Percentiles rank a stretch among this genome's conserved stretches.
phyloP scores from a whole-genome alignment of 2,797 vertebrate genomes.

The Hyperoplus lanceolatus region DNA sequence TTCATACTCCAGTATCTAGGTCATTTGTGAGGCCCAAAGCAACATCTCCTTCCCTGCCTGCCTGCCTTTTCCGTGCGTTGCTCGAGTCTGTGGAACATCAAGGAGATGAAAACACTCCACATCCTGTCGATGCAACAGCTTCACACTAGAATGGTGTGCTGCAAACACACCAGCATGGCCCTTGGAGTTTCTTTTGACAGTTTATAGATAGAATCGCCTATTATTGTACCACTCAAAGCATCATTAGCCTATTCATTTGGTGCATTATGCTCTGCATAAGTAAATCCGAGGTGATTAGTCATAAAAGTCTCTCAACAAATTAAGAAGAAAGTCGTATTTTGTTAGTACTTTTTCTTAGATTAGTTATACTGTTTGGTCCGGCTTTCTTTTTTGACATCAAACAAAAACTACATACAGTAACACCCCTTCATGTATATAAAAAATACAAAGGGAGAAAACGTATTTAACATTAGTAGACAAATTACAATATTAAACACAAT shows the following conservation, averaged over 20 bases:
- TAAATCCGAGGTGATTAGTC: slow-evolving; percentile 17
- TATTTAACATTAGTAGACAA: background rate
- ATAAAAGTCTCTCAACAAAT: background rate
- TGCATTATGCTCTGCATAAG: slow-evolving; percentile 2
- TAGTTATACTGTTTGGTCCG: background rate
- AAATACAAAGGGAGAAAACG: background rate
- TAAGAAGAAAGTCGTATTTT: slow-evolving; percentile 10
- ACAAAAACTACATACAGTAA: background rate
- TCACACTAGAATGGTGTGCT: slow-evolving; percentile 57
- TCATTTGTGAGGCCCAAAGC: slow-evolving; percentile 84
- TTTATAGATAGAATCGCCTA: slow-evolving; percentile 56
- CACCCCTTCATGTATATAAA: background rate
- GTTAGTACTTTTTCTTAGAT: background rate
- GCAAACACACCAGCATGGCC: slow-evolving; percentile 56
- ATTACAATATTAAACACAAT: background rate
- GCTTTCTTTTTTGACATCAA: background rate
- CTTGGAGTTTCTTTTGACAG: slow-evolving; percentile 66
- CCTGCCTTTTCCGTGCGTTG: slow-evolving; percentile 77
- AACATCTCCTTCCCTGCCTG: slow-evolving; percentile 77
- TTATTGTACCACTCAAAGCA: slow-evolving; percentile 47
- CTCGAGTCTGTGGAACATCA: slow-evolving; percentile 81
- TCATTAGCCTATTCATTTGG: slow-evolving; percentile 35
- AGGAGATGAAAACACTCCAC: slow-evolving; percentile 80
- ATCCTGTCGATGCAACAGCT: slow-evolving; percentile 77
- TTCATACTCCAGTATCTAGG: slow-evolving; percentile 81